These are phyloP conservation scores for Eugnorisma glareosa DNA, from an alignment of 2,888 invertebrate genomes.

Conservation along the genomic window DNA sequence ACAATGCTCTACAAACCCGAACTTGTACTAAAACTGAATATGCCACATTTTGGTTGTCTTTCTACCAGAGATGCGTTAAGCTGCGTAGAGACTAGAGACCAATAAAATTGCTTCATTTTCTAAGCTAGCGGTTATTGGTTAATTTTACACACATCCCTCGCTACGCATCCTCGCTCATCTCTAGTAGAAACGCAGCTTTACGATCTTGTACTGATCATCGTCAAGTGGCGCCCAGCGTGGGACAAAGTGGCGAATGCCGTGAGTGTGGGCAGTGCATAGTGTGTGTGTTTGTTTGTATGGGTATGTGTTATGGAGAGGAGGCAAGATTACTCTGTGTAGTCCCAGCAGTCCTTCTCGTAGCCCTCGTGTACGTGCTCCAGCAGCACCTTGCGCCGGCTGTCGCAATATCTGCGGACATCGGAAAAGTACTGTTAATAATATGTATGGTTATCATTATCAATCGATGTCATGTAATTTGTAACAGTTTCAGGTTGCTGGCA, in stretches of 20 bases:
- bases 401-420: slow-evolving; percentile 96
- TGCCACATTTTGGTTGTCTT: background rate
- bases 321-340: slow-evolving; percentile 95
- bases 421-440: background rate
- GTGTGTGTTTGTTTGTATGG: slow-evolving; percentile 43
- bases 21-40: slow-evolving; percentile 13
- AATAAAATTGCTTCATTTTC: background rate
- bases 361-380: slow-evolving; percentile 99
- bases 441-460: background rate
- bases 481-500: background rate
- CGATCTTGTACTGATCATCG: slow-evolving; percentile 1
- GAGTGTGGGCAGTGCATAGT: slow-evolving; percentile 43
- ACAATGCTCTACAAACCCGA: background rate
- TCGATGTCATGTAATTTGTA: background rate
- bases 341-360: slow-evolving; percentile 99
- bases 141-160: background rate
- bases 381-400: slow-evolving; percentile 98
- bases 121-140: background rate
- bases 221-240: slow-evolving; percentile 45
- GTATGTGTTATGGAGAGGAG: slow-evolving; percentile 69
- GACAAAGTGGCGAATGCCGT: slow-evolving; percentile 4
- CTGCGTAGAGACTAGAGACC: slow-evolving; percentile 6
- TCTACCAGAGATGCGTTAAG: slow-evolving; percentile 1
- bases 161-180: background rate
- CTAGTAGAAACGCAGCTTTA: background rate